Evolutionary conservation across 2,797 vertebrate species (phyloP).

Genomic region (Cetoscarus ocellatus): DNA sequence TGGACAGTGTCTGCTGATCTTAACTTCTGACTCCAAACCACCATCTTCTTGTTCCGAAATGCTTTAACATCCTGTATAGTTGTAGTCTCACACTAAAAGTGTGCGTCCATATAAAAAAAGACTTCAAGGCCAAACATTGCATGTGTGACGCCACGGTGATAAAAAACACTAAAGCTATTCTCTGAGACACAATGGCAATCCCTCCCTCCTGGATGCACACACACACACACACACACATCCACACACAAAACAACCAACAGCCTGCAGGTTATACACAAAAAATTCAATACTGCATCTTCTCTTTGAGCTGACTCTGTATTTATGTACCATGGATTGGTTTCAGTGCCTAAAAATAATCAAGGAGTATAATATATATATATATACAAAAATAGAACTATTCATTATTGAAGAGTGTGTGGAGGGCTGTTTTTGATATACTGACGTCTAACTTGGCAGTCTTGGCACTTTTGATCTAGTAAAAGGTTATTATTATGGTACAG

Average conservation of each 20-base stretch:
- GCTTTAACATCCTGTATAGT: slow-evolving; percentile 58
- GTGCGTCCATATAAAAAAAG: slow-evolving; percentile 61
- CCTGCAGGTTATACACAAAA: slow-evolving; percentile 32
- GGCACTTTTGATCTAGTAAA: neutral
- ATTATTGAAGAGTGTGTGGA: slow-evolving; percentile 8
- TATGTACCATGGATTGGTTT: slow-evolving; percentile 14
- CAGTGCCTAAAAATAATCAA: slow-evolving; percentile 9
- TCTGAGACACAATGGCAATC: slow-evolving; percentile 65
- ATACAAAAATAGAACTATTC: slow-evolving; percentile 15
- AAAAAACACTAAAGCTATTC: slow-evolving; percentile 63
- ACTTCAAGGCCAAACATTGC: slow-evolving; percentile 67
- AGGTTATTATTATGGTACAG: slow-evolving; percentile 38
- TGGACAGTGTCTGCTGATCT: slow-evolving; percentile 59
- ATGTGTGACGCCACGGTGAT: slow-evolving; percentile 54
- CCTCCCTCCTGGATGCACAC: slow-evolving; percentile 15
- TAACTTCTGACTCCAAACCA: slow-evolving; percentile 68
- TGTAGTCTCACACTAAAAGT: slow-evolving; percentile 39
- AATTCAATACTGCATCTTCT: slow-evolving; percentile 26
- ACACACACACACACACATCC: slow-evolving; percentile 1
- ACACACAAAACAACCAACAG: slow-evolving; percentile 20
- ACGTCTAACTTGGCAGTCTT: slow-evolving; percentile 14
- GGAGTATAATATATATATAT: slow-evolving; percentile 1
- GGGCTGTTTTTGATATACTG: slow-evolving; percentile 2
- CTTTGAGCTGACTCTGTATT: slow-evolving; percentile 41
- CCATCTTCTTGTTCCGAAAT: slow-evolving; percentile 61